Evolutionary conservation across 2,113 vertebrate species (phyloP).

Genomic region (Gymnorhina tibicen): DNA sequence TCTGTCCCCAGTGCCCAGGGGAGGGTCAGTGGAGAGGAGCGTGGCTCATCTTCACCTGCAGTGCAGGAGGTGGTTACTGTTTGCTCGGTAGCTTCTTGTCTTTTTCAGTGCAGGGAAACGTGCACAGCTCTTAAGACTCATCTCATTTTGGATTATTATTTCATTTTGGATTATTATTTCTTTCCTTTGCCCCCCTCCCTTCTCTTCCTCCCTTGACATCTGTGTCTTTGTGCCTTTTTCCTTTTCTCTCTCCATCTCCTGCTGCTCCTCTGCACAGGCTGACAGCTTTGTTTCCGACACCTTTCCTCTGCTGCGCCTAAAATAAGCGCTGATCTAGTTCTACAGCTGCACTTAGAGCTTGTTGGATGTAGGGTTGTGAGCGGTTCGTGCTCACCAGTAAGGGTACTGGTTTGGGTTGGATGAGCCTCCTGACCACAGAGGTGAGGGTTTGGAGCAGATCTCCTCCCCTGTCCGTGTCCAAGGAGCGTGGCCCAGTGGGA

Average conservation of each 20-base stretch:
- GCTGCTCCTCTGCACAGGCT: neutral
- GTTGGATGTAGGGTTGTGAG: neutral
- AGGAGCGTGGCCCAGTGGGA: neutral
- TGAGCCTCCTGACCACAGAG: fast-evolving
- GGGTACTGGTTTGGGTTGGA: fast-evolving
- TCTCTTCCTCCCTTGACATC: neutral
- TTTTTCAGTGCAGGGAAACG: neutral
- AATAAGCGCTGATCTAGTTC: neutral
- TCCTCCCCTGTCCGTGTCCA: neutral
- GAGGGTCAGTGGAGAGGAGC: neutral
- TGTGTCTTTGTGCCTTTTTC: neutral
- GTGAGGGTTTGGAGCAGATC: neutral
- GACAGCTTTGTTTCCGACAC: neutral
- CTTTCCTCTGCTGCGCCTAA: neutral
- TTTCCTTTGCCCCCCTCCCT: neutral
- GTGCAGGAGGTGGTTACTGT: neutral
- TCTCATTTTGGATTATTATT: neutral
- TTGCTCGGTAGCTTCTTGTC: neutral
- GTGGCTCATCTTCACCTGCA: fast-evolving
- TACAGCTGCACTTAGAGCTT: neutral
- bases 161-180: neutral
- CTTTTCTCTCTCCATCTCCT: neutral
- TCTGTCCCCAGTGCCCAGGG: neutral
- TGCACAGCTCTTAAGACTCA: neutral
- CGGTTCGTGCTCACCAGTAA: neutral